Conservation (phyloP, 1,140 invertebrate genomes). For the Cherax destructor region DNA sequence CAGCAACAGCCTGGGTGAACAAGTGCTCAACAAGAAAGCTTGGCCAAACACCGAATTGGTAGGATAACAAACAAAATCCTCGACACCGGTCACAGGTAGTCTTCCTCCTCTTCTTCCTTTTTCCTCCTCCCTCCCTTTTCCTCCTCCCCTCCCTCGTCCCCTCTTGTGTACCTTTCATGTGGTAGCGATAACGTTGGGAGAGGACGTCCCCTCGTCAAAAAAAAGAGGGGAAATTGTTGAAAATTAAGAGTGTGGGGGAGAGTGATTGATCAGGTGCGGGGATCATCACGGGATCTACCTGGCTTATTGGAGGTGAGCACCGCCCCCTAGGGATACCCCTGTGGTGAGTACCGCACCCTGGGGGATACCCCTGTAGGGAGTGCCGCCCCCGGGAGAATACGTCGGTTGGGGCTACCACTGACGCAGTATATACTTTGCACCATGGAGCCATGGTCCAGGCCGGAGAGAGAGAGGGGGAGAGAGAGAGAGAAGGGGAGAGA, state of each 20-base stretch:
- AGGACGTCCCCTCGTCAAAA: constrained; percentile 3
- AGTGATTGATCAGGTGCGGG: constrained; percentile 50
- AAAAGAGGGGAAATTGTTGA: constrained; percentile 35
- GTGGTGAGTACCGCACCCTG: not conserved
- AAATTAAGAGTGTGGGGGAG: constrained; percentile 31
- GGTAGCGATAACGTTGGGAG: not conserved
- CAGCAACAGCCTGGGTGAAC: too few species aligned
- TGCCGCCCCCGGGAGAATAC: too few species aligned
- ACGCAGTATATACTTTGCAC: too few species aligned
- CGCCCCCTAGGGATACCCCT: not conserved
- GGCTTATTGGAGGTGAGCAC: constrained; percentile 43
- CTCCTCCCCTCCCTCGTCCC: not conserved
- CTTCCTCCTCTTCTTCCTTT: too few species aligned
- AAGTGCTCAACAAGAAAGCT: too few species aligned
- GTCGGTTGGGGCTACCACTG: too few species aligned
- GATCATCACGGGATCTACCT: constrained; percentile 52
- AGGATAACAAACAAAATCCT: too few species aligned
- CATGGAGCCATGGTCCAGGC: too few species aligned
- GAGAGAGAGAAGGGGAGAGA: not conserved
- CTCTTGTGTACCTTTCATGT: not conserved
- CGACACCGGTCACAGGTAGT: too few species aligned
- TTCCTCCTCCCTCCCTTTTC: not conserved
- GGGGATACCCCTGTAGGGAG: too few species aligned
- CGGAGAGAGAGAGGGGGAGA: too few species aligned
- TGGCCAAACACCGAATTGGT: too few species aligned